Conservation (phyloP, 2,888 invertebrate genomes). For the Cephus pulcher region DNA sequence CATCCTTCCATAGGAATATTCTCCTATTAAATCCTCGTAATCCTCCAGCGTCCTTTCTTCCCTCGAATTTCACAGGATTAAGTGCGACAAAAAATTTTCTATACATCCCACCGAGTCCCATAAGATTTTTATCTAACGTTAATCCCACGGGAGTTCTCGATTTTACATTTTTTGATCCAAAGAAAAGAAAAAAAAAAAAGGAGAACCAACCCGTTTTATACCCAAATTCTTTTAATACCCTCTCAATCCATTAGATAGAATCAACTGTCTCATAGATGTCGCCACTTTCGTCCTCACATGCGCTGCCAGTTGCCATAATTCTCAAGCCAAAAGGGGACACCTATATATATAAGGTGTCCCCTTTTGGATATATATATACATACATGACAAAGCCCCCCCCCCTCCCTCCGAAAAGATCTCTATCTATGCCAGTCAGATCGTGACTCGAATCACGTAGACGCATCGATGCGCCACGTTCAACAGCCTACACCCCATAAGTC, state of each 20-base stretch:
- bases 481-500: not conserved
- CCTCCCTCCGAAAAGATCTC: not conserved
- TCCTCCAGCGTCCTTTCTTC: not conserved
- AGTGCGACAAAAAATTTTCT: not conserved
- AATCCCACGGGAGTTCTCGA: not conserved
- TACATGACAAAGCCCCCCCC: not conserved
- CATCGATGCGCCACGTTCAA: not conserved
- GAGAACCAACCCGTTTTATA: not conserved
- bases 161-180: not conserved
- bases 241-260: not conserved
- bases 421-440: not conserved
- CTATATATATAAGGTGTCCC: not conserved
- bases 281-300: not conserved
- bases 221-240: not conserved
- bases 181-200: no score
- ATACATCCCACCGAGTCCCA: not conserved
- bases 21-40: not conserved
- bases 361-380: no score
- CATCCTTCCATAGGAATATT: not conserved
- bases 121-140: not conserved
- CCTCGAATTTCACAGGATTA: not conserved
- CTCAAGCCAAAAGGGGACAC: not conserved
- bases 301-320: not conserved
- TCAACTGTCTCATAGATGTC: not conserved
- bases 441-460: not conserved